These are phyloP conservation scores for Ophion obscuratus DNA, from an alignment of 2,888 invertebrate species.

Conservation along the genomic window DNA sequence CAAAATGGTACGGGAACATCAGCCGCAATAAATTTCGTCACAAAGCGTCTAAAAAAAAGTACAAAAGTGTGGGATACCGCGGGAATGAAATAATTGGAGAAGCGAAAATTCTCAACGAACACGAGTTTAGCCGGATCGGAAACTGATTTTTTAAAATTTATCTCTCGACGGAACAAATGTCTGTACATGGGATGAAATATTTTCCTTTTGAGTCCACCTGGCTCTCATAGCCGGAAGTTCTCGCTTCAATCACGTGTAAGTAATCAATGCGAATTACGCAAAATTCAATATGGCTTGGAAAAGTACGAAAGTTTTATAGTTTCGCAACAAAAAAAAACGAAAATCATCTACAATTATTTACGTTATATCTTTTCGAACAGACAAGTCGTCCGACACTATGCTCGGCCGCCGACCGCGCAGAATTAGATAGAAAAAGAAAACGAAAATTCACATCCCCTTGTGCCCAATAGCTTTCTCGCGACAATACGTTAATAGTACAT, in stretches of 20 bases:
- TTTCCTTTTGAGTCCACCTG: background rate
- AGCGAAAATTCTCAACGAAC: background rate
- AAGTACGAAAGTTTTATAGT: background rate
- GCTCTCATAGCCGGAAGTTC: no score
- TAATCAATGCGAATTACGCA: background rate
- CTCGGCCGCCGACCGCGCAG: background rate
- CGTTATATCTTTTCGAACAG: background rate
- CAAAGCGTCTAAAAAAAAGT: background rate
- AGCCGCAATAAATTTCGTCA: background rate
- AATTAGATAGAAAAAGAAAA: background rate
- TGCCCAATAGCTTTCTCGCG: background rate
- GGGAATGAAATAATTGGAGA: background rate
- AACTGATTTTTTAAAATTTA: background rate
- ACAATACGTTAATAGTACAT: slow-evolving; percentile 19
- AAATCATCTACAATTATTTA: background rate
- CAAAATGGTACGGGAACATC: slow-evolving; percentile 44
- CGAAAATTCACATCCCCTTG: slow-evolving; percentile 8
- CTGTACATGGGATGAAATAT: background rate
- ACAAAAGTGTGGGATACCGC: background rate
- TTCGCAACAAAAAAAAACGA: background rate
- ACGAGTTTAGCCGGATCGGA: background rate
- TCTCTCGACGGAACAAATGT: background rate
- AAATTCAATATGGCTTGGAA: background rate
- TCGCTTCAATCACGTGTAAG: no score
- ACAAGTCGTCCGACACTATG: background rate